These are phyloP conservation scores for Phoenicopterus ruber DNA, from an alignment of 2,113 vertebrate genomes.

Conservation along the genomic window DNA sequence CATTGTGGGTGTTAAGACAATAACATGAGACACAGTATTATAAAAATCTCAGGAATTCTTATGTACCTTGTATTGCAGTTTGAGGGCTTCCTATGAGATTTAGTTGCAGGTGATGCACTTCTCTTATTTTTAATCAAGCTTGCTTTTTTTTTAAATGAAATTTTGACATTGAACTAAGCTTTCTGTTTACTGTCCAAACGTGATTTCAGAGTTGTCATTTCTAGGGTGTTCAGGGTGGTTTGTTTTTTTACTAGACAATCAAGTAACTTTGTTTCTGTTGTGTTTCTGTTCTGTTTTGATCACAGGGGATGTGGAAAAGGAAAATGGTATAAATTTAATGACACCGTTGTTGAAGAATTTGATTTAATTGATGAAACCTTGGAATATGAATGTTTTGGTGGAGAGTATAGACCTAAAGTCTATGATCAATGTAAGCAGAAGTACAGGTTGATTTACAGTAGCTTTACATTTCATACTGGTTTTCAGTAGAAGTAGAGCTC, in stretches of 20 bases:
- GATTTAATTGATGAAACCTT: slow-evolving; percentile 94
- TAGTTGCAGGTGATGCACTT: neutral
- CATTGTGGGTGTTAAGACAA: neutral
- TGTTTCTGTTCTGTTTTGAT: slow-evolving; percentile 25
- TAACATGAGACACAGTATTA: neutral
- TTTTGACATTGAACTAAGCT: neutral
- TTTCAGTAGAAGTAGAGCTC: neutral
- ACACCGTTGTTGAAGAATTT: slow-evolving; percentile 96
- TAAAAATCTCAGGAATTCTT: neutral
- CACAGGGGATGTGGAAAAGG: slow-evolving; percentile 86
- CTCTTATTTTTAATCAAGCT: neutral
- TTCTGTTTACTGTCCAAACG: neutral
- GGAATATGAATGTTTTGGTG: slow-evolving; percentile 98
- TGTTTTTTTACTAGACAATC: neutral
- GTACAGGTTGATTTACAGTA: neutral
- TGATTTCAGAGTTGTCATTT: neutral
- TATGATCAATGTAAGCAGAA: slow-evolving; percentile 94
- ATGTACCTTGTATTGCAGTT: neutral
- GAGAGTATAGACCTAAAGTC: slow-evolving; percentile 96
- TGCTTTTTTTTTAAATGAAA: neutral
- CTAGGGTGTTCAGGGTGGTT: neutral
- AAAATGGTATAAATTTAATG: slow-evolving; percentile 98
- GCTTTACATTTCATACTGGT: neutral
- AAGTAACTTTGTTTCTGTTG: neutral
- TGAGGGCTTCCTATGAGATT: neutral